phyloP scores from a whole-genome alignment of 2,113 vertebrate species.

The Cepphus grylle region DNA sequence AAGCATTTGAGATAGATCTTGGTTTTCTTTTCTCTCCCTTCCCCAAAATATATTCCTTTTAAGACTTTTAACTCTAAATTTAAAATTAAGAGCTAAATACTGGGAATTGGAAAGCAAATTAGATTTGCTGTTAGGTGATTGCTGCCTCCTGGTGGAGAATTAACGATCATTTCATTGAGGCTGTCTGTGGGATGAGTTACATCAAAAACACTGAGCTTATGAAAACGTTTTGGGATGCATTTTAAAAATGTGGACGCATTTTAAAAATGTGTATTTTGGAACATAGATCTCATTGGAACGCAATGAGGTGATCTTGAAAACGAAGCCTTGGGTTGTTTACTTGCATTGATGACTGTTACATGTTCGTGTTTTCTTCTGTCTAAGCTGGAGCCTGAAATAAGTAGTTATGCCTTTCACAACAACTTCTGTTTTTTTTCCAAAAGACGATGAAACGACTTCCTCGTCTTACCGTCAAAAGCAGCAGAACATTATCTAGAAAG shows the following conservation, averaged over 20 bases:
- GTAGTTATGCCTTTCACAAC: not conserved
- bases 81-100: not conserved
- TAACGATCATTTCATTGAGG: not conserved
- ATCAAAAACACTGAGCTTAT: not conserved
- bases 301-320: not conserved
- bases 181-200: not conserved
- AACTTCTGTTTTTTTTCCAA: not conserved
- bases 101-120: not conserved
- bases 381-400: not conserved
- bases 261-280: not conserved
- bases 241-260: not conserved
- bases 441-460: not conserved
- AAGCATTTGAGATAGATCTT: not conserved
- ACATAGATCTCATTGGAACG: not conserved
- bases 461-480: not conserved
- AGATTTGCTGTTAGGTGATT: not conserved
- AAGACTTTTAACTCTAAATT: too few species aligned
- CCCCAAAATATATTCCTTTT: not conserved
- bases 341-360: not conserved
- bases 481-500: not conserved
- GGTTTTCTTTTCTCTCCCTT: not conserved
- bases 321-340: not conserved
- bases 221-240: not conserved
- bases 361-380: not conserved
- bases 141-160: slow-evolving; percentile 63